Evolutionary conservation across 1,140 invertebrate genomes (phyloP).

Genomic region (Drosophila teissieri): DNA sequence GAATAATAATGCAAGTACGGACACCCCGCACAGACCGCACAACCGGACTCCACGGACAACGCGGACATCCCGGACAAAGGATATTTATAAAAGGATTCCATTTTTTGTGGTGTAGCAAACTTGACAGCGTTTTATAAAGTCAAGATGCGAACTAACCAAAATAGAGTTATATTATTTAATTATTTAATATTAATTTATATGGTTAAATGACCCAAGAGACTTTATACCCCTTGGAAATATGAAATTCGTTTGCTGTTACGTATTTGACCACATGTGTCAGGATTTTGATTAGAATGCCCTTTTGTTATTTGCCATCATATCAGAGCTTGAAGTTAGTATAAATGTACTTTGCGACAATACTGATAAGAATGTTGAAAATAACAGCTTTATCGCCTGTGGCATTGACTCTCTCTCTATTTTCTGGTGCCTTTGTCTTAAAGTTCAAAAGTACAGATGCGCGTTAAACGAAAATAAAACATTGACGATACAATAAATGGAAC

Average conservation of each 20-base stretch:
- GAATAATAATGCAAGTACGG: background rate
- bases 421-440: slow-evolving; percentile 50
- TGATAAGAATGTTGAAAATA: slow-evolving; percentile 16
- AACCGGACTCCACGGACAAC: no score
- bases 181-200: no score
- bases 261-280: background rate
- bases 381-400: slow-evolving; percentile 31
- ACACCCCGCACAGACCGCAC: no score
- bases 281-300: background rate
- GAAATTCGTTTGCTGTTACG: background rate
- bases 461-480: slow-evolving; percentile 17
- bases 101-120: no score
- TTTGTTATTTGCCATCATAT: slow-evolving; percentile 5
- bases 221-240: no score
- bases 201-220: no score
- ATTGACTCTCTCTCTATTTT: slow-evolving; percentile 33
- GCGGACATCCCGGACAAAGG: no score
- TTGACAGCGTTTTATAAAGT: no score
- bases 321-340: background rate
- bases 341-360: slow-evolving; percentile 1
- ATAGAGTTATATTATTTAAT: no score
- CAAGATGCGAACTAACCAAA: no score
- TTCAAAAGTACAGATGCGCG: slow-evolving; percentile 59
- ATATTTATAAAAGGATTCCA: no score
- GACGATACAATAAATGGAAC: slow-evolving; percentile 2